Evolutionary conservation across 2,888 invertebrate species (phyloP), one percentile per base, ranked within the genome.

Genomic region (Strigamia maritima): DNA sequence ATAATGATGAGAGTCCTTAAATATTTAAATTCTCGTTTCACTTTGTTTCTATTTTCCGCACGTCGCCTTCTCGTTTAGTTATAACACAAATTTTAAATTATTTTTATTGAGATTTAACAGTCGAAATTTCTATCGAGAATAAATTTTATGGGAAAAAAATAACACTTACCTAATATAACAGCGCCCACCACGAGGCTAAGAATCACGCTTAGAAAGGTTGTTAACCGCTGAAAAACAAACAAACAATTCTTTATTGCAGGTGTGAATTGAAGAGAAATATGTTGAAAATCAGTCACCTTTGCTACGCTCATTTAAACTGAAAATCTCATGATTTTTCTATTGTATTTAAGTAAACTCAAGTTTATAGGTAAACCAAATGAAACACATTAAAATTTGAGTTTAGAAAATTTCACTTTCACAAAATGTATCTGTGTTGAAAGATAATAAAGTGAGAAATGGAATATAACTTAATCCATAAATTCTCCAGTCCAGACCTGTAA

Each of bases 181-280:
- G 94, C 93, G 86, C 97, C 97, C 83, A 95, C 94, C 87, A 95
- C 94, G 82, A 97, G 90, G 86, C 95, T 95, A 84, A 96, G 90
- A 83, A 95, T 94, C 85, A 96, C 95, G 84, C 94, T 94, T 83
- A 93, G 91, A 88, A 96, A 95, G 83, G 96, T 96, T 84, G 95
- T 92, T 87, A 95, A 92, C 89, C 92, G 92, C 95, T 96, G 92
- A 82, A 91, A 89, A 84, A 84, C 83, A 84, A 85, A 82, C 79
- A 81, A 80, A 77, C 38, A 75, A 28, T 70, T 70, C 70, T 70
- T 70, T 70, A 70, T 70, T 70, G n/a, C 70, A 70, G 70, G 70
- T 28, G 70, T 70, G 70, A 70, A 70, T 26, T 16, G 70, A 16
- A 6, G 24, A 70, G 70, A 70, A 70, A 70, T 16, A 70, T 70